Evolutionary conservation across 2,113 vertebrate genomes (phyloP), one percentile per base, ranked within the genome.

Genomic region (Todiramphus chloris): DNA sequence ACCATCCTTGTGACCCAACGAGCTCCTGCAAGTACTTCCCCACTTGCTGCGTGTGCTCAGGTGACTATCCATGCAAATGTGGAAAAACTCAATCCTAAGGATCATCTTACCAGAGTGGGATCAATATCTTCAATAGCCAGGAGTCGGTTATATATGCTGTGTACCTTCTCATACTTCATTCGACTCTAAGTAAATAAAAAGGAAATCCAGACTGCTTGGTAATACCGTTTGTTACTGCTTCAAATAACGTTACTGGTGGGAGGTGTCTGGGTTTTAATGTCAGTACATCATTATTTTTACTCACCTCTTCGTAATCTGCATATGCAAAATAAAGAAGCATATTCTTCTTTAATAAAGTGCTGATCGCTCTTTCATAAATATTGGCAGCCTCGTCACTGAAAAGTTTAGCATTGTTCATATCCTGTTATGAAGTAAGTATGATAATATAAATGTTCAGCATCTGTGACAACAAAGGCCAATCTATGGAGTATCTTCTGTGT

Each of bases 281-380:
- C 44, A 88, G 41, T 77, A 91, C 14, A 44, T 35, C 25, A 33
- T 20, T 81, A 7, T 60, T 90, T 95, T 95, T 62, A 83, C 98
- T 98, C 82, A 99, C 99, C 97, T 99, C 99, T 97, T 99, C 99
- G 67, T 99, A 99, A 97, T 99, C 99, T 68, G 99, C 99, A 93
- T 99, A 99, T 31, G 99, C 99, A 97, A 99, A 99, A 97, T 99
- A 99, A 85, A 99, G 99, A 95, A 99, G 98, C 99, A 99, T 99
- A 97, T 99, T 99, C 97, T 99, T 99, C 97, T 99, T 99, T 83
- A 99, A 97, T 96, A 99, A 98, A 97, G 99, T 99, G 96, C 99
- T 99, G 81, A 99, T 99, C 51, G 99, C 99, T 97, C 99, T 98
- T 97, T 99, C 99, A 91, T 99, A 99, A 98, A 99, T 99, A 98